Base-by-base conservation (phyloP, 1,140 invertebrate species). In the Agraylea sexmaculata region DNA sequence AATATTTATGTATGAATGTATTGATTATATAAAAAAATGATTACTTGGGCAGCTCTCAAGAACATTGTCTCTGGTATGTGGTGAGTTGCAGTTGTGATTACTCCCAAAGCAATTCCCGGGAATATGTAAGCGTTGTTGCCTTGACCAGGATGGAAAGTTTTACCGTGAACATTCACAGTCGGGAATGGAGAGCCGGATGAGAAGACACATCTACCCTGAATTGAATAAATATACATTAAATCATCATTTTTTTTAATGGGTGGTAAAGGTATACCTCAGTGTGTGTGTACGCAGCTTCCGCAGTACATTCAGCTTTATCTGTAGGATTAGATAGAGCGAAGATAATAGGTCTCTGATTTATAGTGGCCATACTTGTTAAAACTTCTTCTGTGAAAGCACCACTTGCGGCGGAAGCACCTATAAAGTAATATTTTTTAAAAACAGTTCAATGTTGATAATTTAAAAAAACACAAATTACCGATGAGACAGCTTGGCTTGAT, bases 61-160 rank as follows among this genome's bases (percentile, higher is more conserved):
- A 96, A 96, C 51, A 92, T 73, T 50, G 85, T 80, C 53, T 96
- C 87, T 1, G 75, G 78, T 52, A 96, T 92, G 54, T 88, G 85
- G 53, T 89, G 82, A 6, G 88, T 83, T 23, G 83, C 80, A 0
- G 83, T 80, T 5, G 77, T 75, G 36, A 95, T 87, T 11, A 92
- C 86, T 13, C 88, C 92, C 3, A 96, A 68, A 15, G 88, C 89
- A 1, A 96, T 77, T 3, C 88, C 89, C 1, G 92, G 92, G 66
- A 96, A 96, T 44, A 96, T 94, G 62, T 96, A 96, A 0, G 92
- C 86, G 59, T 96, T 96, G 64, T 96, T 96, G 32, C 91, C 90
- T 63, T 96, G 92, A 1, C 92, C 92, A 0, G 92, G 86, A 44
- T 81, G 74, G 58, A 75, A 93, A 2, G 75, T 78, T 57, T 85